Percentiles rank a stretch among this genome's conserved stretches.
Evolutionary conservation across 2,113 vertebrate genomes (phyloP).

Genomic region (Entomyzon cyanotis): DNA sequence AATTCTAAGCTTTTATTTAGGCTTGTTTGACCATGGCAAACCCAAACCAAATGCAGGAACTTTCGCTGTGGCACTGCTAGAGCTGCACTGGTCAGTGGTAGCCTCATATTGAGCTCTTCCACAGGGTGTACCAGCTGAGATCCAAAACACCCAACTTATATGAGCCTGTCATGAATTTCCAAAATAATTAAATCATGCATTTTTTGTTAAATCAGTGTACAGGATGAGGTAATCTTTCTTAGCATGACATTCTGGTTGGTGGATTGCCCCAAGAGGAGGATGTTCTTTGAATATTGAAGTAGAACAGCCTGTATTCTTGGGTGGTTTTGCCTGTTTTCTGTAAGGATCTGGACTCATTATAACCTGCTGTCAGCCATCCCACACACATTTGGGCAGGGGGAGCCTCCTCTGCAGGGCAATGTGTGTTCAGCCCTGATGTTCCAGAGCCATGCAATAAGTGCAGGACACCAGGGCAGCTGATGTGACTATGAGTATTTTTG

Average conservation of each 20-base stretch:
- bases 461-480: background rate
- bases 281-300: background rate
- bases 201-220: background rate
- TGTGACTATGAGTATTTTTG: background rate
- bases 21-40: background rate
- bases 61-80: background rate
- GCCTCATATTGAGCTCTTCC: background rate
- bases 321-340: background rate
- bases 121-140: background rate
- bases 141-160: background rate
- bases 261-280: background rate
- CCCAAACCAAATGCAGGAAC: background rate
- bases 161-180: background rate
- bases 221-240: background rate
- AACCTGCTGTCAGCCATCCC: background rate
- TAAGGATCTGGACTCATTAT: background rate
- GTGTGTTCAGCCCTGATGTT: background rate
- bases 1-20: background rate
- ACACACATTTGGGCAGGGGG: background rate
- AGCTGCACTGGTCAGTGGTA: background rate
- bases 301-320: background rate
- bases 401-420: background rate
- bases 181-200: background rate
- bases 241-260: background rate
- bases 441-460: background rate